Conservation (phyloP, 1,140 invertebrate genomes). For the Ectropis grisescens region DNA sequence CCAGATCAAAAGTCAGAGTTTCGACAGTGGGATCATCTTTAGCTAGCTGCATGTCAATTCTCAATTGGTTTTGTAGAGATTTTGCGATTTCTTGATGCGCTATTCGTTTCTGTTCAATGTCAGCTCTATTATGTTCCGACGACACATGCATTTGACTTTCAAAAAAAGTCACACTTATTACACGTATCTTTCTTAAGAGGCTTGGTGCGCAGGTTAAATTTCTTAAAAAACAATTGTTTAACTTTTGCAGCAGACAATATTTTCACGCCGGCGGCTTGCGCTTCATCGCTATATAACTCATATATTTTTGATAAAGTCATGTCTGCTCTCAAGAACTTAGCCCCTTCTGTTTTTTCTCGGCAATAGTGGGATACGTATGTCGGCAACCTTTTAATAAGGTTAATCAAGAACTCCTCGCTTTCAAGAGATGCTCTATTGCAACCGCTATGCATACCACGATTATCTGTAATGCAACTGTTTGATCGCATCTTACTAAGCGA, state of each 20-base stretch:
- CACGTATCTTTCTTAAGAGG: constrained; percentile 13
- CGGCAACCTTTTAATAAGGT: too few species aligned
- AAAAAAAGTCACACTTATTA: constrained; percentile 5
- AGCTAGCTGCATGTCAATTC: constrained; percentile 7
- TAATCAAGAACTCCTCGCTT: constrained; percentile 4
- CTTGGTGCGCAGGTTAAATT: constrained; percentile 12
- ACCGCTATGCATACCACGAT: constrained; percentile 9
- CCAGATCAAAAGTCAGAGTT: constrained; percentile 14
- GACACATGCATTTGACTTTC: constrained; percentile 2
- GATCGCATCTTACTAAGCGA: constrained; percentile 5
- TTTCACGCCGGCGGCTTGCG: not conserved
- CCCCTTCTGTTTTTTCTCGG: constrained; percentile 3
- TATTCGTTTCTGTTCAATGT: constrained; percentile 3
- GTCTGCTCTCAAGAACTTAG: constrained; percentile 6
- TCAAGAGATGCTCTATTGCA: constrained; percentile 11
- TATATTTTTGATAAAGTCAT: constrained; percentile 13
- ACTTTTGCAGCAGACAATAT: constrained; percentile 4
- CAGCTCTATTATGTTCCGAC: constrained; percentile 1
- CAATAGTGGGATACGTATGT: constrained; percentile 14
- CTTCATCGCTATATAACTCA: not conserved
- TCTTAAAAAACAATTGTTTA: constrained; percentile 8
- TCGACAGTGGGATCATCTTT: constrained; percentile 4
- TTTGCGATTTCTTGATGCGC: constrained; percentile 1
- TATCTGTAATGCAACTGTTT: constrained; percentile 6
- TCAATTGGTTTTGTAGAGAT: constrained; percentile 1